Evolutionary conservation across 92 coral and sea anemone genomes (phyloP).

Genomic region (Bergia puertoricense): DNA sequence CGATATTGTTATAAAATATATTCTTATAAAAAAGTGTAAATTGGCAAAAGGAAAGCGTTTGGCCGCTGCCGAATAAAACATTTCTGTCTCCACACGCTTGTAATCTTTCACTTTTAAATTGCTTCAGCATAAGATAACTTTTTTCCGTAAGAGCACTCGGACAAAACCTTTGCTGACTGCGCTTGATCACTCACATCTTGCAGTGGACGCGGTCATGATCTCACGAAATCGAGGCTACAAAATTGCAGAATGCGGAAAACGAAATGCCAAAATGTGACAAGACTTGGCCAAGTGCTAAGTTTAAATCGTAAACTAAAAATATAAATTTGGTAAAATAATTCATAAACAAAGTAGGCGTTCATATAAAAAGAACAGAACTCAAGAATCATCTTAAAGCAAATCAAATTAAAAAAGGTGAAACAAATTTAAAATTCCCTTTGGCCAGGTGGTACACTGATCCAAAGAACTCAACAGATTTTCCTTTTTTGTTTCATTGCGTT

Average conservation of each 20-base stretch:
- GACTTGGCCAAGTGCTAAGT: neutral
- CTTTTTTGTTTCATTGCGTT: too few species aligned
- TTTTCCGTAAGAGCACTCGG: too few species aligned
- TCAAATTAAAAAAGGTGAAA: neutral
- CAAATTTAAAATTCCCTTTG: neutral
- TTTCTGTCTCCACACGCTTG: too few species aligned
- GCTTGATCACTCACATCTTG: too few species aligned
- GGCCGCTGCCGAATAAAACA: too few species aligned
- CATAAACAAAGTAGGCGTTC: neutral
- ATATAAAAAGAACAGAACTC: neutral
- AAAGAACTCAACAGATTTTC: too few species aligned
- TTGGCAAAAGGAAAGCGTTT: too few species aligned
- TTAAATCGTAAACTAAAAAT: neutral
- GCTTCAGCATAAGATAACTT: too few species aligned
- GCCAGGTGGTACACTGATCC: conserved; percentile 4
- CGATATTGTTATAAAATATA: too few species aligned
- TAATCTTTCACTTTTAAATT: too few species aligned
- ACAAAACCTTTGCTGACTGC: too few species aligned
- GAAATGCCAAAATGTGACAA: neutral
- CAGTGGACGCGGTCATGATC: neutral
- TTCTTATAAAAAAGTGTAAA: too few species aligned
- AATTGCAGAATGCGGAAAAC: neutral
- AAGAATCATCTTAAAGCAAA: neutral
- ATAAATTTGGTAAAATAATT: neutral
- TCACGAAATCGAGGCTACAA: conserved; percentile 12